Evolutionary conservation across 2,888 invertebrate genomes (phyloP).

Genomic region (Corbicula japonica): DNA sequence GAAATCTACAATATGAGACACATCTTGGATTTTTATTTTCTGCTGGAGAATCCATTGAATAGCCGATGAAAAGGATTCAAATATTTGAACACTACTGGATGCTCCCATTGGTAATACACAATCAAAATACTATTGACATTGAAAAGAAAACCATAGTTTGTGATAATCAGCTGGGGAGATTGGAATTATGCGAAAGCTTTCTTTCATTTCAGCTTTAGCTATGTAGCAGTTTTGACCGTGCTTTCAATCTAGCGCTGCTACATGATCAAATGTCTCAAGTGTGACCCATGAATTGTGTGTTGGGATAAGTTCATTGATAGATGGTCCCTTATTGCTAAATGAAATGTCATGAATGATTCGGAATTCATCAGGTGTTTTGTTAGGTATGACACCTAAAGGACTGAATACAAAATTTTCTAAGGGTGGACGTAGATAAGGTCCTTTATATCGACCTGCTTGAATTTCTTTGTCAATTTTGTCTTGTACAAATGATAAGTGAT

Average conservation of each 20-base stretch:
- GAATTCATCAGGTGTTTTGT: conserved; percentile 26
- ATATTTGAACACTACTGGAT: conserved; percentile 18
- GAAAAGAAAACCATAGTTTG: conserved; percentile 41
- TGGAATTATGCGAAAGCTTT: conserved; percentile 55
- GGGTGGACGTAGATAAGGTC: conserved; percentile 26
- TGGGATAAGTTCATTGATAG: conserved; percentile 47
- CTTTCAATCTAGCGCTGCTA: conserved; percentile 13
- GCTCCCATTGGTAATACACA: conserved; percentile 37
- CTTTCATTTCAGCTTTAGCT: conserved; percentile 57
- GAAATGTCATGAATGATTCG: conserved; percentile 56
- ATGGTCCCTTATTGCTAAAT: conserved; percentile 13
- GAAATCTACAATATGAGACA: conserved; percentile 44
- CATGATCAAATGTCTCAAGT: conserved; percentile 49
- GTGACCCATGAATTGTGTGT: conserved; percentile 31
- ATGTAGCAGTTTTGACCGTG: conserved; percentile 28
- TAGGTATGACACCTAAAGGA: conserved; percentile 51
- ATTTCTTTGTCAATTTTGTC: conserved; percentile 34
- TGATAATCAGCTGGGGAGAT: conserved; percentile 51
- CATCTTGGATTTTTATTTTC: conserved; percentile 15
- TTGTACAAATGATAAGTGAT: conserved; percentile 20
- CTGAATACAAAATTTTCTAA: conserved; percentile 39
- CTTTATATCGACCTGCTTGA: conserved; percentile 10
- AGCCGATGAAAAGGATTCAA: conserved; percentile 29
- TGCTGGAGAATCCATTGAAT: conserved; percentile 35
- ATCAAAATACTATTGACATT: conserved; percentile 37